Evolutionary conservation across 2,888 invertebrate genomes (phyloP), one percentile per base, ranked within the genome.

Genomic region (Cryptus viduatorius): DNA sequence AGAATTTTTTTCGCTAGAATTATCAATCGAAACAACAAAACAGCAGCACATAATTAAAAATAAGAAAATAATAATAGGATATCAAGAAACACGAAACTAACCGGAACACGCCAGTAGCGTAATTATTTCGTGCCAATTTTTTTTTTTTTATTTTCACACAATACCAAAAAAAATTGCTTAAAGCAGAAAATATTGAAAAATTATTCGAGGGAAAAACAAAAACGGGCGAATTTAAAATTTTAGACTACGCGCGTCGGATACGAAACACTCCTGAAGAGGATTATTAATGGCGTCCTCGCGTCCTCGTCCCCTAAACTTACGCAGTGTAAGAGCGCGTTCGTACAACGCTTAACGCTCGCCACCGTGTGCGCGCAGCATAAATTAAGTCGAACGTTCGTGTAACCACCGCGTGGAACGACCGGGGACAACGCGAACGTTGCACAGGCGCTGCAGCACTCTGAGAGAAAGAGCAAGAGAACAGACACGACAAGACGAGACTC

Each of bases 371-470:
- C 82, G 67, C 79, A 77, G 81, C 75, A 87, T 89, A 89, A 89
- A 88, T 89, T 88, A 88, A 87, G 82, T 80, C 65, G 75, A 82
- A 88, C 86, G 73, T 76, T 79, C 73, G 77, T 82, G 68, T 82
- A 86, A 86, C 85, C 82, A 73, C 61, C 79, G 69, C 69, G 56
- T 8, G 80, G 50, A 76, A 81, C 65, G 68, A 76, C 56, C 79
- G 24, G 81, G 48, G n/a, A 24, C 59, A 59, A 46, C 31, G 29
- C 29, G 24, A 56, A 19, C 64, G 42, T 64, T 64, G 16, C 44
- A 46, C 48, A 19, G 50, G 73, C 67, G 29, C 46, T 42, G 31
- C 73, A 59, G 24, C 37, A 8, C 37, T 59, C 3, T 3, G 61
- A 29, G 67, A 72, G 72, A 72, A 42, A 65, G 79, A 81, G n/a